A percentile compares a stretch with the other conserved stretches of the same genome.
Evolutionary conservation across 2,797 vertebrate species (phyloP).

Genomic region (Sitta carolinensis): DNA sequence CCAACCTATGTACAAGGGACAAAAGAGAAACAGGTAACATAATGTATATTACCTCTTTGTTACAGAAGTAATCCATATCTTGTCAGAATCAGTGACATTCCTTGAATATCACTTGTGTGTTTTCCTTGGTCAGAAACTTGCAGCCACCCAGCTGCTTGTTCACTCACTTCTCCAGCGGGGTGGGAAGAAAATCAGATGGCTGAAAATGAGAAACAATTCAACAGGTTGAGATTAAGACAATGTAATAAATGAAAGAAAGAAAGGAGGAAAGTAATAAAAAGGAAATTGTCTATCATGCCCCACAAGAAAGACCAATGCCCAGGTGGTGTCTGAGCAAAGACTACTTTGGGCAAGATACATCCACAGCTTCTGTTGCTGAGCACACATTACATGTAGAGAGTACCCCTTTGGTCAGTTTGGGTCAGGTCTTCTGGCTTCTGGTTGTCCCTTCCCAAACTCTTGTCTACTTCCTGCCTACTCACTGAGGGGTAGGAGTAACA

Average conservation of each 20-base stretch:
- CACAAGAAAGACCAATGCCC: background rate
- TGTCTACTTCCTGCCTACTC: background rate
- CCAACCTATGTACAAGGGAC: background rate
- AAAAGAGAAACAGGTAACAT: background rate
- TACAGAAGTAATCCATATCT: background rate
- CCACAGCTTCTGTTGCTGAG: background rate
- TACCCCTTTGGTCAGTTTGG: background rate
- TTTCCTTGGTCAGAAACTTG: background rate
- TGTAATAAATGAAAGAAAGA: background rate
- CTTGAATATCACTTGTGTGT: background rate
- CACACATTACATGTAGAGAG: accelerated
- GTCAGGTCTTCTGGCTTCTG: background rate
- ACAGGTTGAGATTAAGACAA: background rate
- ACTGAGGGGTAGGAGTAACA: background rate
- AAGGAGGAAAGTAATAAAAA: background rate
- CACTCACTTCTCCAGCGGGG: background rate
- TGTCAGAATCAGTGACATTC: background rate
- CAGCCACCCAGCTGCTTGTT: background rate
- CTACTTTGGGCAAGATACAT: background rate
- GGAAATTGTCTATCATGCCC: accelerated
- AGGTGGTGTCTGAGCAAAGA: background rate
- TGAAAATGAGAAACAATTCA: background rate
- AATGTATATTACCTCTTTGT: background rate
- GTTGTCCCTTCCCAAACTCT: background rate
- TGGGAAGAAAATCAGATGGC: background rate